These are phyloP conservation scores for Trileptium ribeirensis DNA, from an alignment of 2,888 invertebrate genomes.

Conservation along the genomic window DNA sequence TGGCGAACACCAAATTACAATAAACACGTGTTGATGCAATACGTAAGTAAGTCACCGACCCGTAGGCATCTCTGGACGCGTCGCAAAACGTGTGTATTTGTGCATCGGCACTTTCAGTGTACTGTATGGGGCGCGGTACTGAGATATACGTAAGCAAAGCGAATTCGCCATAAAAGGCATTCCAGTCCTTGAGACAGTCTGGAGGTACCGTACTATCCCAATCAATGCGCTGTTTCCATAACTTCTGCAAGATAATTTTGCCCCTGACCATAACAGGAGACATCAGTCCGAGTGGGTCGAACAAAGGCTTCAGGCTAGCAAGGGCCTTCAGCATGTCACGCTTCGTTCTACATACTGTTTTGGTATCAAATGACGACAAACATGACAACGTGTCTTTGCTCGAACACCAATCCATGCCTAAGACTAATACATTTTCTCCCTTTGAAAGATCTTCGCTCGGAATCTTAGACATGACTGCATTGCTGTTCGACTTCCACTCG, in stretches of 20 bases:
- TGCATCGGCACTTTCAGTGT: not conserved
- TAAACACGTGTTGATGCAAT: not conserved
- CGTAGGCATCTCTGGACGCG: conserved; percentile 25
- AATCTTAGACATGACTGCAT: not conserved
- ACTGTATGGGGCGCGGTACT: not conserved
- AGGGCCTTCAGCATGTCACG: not conserved
- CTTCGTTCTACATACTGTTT: not conserved
- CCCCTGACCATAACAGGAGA: conserved; percentile 32
- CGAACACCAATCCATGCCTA: conserved; percentile 5
- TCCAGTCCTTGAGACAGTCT: not conserved
- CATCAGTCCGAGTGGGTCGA: conserved; percentile 35
- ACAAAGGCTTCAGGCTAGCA: no score
- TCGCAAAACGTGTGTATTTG: conserved; percentile 1
- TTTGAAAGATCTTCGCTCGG: not conserved
- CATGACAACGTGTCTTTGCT: not conserved
- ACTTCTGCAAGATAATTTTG: conserved; percentile 21
- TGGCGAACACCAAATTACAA: not conserved
- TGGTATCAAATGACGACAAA: not conserved
- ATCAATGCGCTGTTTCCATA: conserved; percentile 18
- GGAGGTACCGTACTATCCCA: conserved; percentile 17
- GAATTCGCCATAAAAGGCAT: not conserved
- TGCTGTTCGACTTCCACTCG: not conserved
- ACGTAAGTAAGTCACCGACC: conserved; percentile 3
- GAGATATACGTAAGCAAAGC: not conserved
- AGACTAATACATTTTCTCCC: not conserved